Base-by-base conservation (phyloP, 2,888 invertebrate genomes). In the Hirtodrosophila alboralis region DNA sequence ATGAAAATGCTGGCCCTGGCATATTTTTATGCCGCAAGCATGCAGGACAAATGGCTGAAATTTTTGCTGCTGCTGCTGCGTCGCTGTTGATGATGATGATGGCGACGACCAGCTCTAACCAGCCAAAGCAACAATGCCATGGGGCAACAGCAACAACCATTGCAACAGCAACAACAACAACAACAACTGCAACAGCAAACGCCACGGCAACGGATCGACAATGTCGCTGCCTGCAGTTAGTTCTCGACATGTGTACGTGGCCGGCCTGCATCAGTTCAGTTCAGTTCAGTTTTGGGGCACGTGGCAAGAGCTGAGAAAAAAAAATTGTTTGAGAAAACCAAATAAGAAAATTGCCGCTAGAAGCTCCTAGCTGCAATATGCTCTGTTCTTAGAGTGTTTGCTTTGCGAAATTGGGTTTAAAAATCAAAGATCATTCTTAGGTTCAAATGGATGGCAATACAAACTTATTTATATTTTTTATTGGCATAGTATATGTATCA, bases 11-110 rank as follows among this genome's bases (percentile, higher is more conserved):
- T 84, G 81, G 84, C 80, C 77, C 79, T 84, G 86, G 86, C 88
- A 86, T 87, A 86, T 86, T 86, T 86, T 81, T 87, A 84, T 84
- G 83, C 86, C 87, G 79, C 87, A 86, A 84, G 88, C 87, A 87
- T 80, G 79, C 81, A 73, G 79, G 75, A 84, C 88, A 84, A 87
- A 84, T 85, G 86, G 76, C 74, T 79, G 69, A 81, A 86, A 84
- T 86, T 84, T 83, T 81, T 81, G 81, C 77, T 61, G 28, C 44
- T 81, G 81, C 77, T 61, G 28, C 44, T 51, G 30, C 49, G 49
- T 51, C 62, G 49, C 60, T 64, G 66, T 59, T 77, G 78, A 67
- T 75, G 79, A 85, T 76, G 84, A 84, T 64, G 71, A 68, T 64
- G 49, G 37, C 57, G 34, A 27, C 45, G 45, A 47, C 40, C 38